Conservation (phyloP, 2,888 invertebrate species). For the Pharmacophagus antenor region DNA sequence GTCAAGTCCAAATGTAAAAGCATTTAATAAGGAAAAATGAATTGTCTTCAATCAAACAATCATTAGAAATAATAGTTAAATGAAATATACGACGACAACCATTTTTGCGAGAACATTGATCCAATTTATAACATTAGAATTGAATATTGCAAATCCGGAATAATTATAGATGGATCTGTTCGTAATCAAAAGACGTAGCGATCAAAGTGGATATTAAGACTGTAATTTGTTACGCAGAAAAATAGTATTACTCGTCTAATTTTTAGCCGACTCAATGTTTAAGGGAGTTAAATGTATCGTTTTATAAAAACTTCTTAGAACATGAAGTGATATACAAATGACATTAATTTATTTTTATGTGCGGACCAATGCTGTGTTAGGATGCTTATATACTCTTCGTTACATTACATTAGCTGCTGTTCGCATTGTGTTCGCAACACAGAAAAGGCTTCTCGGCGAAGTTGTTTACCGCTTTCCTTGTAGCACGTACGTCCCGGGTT, state of each 20-base stretch:
- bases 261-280: background rate
- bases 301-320: background rate
- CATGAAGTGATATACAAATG: background rate
- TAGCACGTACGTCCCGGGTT: too few relatives aligned
- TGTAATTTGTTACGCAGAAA: background rate
- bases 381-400: too few relatives aligned
- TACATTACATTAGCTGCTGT: too few relatives aligned
- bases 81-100: background rate
- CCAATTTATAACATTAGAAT: background rate
- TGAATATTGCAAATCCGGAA: background rate
- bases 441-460: too few relatives aligned
- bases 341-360: too few relatives aligned
- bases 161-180: background rate
- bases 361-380: too few relatives aligned
- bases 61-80: background rate
- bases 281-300: background rate
- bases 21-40: too few relatives aligned
- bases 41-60: background rate
- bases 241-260: background rate
- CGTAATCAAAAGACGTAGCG: background rate
- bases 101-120: background rate
- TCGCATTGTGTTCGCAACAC: too few relatives aligned
- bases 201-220: slow-evolving; percentile 8
- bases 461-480: too few relatives aligned
- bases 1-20: too few relatives aligned